These are phyloP conservation scores for Ctenodactylus gundi DNA, from an alignment of 2,113 vertebrate genomes.

Conservation along the genomic window DNA sequence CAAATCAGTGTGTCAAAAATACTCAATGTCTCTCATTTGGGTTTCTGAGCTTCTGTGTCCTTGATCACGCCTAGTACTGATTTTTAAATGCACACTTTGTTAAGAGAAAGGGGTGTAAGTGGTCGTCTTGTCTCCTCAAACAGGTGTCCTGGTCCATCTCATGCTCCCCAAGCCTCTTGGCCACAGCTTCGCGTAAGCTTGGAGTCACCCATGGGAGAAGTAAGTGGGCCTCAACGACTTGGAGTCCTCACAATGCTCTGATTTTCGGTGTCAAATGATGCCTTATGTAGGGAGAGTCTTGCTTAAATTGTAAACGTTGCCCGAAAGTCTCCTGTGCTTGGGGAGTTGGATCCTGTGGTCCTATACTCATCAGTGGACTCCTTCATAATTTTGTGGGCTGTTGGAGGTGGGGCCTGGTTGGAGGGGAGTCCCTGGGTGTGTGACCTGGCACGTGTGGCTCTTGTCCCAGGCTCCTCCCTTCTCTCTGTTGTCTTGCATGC, in stretches of 20 bases:
- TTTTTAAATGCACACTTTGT: background rate
- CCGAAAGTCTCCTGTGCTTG: too few relatives aligned
- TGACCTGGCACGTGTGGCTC: too few relatives aligned
- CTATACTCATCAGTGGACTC: too few relatives aligned
- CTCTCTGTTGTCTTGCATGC: too few relatives aligned
- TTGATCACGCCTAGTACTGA: background rate
- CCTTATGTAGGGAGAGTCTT: background rate
- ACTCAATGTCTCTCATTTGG: background rate
- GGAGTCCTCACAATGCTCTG: background rate
- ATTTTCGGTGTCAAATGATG: background rate
- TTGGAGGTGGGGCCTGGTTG: too few relatives aligned
- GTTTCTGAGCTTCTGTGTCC: background rate
- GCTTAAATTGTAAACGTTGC: too few relatives aligned
- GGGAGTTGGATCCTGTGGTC: too few relatives aligned
- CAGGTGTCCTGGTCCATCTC: background rate
- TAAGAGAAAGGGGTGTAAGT: background rate
- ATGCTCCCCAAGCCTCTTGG: background rate
- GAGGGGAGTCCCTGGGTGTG: background rate
- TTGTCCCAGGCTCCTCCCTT: too few relatives aligned
- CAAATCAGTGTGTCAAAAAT: conserved; percentile 21
- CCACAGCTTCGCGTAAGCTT: background rate
- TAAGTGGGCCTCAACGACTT: background rate
- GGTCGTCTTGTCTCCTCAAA: background rate
- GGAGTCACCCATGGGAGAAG: background rate
- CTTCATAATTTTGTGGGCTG: too few relatives aligned